phyloP scores from a whole-genome alignment of 2,113 vertebrate species.

The Tetraodon nigroviridis region DNA sequence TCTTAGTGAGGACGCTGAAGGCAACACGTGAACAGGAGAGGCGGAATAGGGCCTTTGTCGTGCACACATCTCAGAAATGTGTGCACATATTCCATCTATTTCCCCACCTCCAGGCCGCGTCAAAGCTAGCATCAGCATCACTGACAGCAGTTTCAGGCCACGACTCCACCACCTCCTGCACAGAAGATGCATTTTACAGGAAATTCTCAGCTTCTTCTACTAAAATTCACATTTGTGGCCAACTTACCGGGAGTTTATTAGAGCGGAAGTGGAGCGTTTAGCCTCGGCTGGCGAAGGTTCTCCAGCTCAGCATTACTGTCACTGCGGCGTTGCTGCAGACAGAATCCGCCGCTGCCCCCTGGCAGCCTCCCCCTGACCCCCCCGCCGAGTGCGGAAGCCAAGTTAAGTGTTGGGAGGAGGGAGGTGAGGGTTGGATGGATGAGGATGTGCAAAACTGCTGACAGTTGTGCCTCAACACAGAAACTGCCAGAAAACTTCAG shows the following conservation, averaged over 20 bases:
- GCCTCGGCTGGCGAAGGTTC: conserved; percentile 19
- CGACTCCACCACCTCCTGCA: no score
- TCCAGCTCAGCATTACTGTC: conserved; percentile 15
- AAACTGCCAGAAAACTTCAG: background rate
- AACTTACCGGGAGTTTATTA: no score
- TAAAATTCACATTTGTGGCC: no score
- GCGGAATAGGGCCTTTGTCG: no score
- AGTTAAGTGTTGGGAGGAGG: background rate
- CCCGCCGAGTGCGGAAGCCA: background rate
- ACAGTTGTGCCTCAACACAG: background rate
- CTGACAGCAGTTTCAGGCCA: no score
- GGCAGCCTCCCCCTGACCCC: conserved; percentile 15
- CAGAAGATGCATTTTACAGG: no score
- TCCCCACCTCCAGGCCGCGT: no score
- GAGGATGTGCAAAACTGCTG: background rate
- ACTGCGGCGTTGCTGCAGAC: conserved; percentile 12
- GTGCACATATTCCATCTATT: no score
- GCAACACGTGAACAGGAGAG: background rate
- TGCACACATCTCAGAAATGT: no score
- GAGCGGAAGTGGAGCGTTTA: no score
- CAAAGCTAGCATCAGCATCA: no score
- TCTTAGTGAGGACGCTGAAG: conserved; percentile 11
- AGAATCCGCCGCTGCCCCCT: conserved; percentile 2
- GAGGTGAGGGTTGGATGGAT: background rate
- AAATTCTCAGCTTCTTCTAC: no score